These are phyloP conservation scores for Equus quagga DNA, from an alignment of 2,113 vertebrate species.

Conservation along the genomic window DNA sequence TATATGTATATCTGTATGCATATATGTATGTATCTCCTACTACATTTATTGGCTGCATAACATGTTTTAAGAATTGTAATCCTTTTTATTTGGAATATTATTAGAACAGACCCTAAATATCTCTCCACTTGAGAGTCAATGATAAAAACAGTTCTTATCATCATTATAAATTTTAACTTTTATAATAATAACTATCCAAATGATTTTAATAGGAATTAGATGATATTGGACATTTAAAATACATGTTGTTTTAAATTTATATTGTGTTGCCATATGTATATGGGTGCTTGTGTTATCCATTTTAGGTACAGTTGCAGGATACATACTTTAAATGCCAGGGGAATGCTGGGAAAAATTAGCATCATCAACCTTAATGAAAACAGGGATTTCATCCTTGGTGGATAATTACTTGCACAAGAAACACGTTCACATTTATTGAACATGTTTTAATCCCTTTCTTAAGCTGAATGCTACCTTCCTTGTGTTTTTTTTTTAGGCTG, in stretches of 20 bases:
- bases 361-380: background rate
- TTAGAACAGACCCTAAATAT: background rate
- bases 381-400: background rate
- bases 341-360: background rate
- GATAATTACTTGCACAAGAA: slow-evolving; percentile 17
- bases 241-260: background rate
- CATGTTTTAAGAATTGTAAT: background rate
- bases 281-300: background rate
- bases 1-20: background rate
- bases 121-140: background rate
- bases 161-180: background rate
- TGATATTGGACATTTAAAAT: background rate
- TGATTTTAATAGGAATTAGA: background rate
- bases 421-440: background rate
- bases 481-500: background rate
- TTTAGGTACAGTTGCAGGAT: background rate
- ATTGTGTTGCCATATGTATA: background rate
- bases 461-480: background rate
- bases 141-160: background rate
- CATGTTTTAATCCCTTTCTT: background rate
- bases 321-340: background rate
- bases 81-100: slow-evolving; percentile 3
- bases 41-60: background rate
- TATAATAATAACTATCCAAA: background rate
- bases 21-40: background rate